Conservation (phyloP, 2,797 vertebrate genomes). For the Poeciliopsis infans region DNA sequence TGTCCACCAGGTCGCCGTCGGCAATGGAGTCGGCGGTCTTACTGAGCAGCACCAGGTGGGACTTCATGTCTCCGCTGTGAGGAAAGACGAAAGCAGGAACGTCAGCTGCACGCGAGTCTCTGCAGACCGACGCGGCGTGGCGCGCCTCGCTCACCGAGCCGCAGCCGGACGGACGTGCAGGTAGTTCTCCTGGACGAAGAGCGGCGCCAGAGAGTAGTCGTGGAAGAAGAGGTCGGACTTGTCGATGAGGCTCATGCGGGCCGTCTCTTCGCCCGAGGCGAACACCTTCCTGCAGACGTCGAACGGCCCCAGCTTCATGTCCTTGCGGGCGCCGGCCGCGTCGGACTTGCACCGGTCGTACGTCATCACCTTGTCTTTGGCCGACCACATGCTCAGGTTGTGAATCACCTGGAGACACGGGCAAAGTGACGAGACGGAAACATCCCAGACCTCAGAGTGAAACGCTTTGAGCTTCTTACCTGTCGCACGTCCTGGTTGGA, state of each 20-base stretch:
- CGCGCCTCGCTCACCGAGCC: conserved; percentile 84
- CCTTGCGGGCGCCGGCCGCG: conserved; percentile 89
- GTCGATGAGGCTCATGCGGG: conserved; percentile 93
- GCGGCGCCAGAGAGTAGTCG: conserved; percentile 94
- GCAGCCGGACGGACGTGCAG: conserved; percentile 89
- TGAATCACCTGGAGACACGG: conserved; percentile 87
- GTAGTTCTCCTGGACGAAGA: conserved; percentile 98
- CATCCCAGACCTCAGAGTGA: background rate
- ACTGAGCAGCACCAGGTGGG: conserved; percentile 93
- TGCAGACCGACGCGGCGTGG: background rate
- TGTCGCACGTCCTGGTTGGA: conserved; percentile 98
- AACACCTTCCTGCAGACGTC: conserved; percentile 97
- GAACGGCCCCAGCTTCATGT: conserved; percentile 94
- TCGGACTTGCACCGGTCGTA: conserved; percentile 92
- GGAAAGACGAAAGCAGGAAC: background rate
- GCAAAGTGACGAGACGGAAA: background rate
- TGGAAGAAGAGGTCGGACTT: conserved; percentile 98
- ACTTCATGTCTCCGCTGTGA: conserved; percentile 86
- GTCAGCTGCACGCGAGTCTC: background rate
- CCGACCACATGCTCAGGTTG: conserved; percentile 98
- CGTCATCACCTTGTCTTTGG: conserved; percentile 89
- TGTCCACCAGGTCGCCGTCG: conserved; percentile 95
- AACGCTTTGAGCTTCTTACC: conserved; percentile 71
- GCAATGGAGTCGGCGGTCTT: conserved; percentile 95
- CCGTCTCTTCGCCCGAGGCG: conserved; percentile 82